A percentile compares a stretch with the other conserved stretches of the same genome.
Conservation (phyloP, 2,797 vertebrate species). For the Tragopan temminckii region DNA sequence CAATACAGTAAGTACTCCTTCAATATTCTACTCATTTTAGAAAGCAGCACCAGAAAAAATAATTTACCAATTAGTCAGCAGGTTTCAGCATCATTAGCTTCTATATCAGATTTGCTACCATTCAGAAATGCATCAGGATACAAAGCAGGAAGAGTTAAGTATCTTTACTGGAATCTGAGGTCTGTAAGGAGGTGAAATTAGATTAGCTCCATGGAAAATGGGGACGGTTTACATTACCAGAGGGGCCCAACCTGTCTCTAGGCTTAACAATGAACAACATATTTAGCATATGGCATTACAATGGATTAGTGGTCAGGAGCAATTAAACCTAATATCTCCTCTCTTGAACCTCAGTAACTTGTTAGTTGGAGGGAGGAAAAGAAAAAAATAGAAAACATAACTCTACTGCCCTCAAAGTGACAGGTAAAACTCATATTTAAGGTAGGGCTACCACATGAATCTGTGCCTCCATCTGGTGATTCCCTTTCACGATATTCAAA, state of each 20-base stretch:
- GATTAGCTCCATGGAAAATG: conserved; percentile 79
- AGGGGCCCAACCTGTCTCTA: conserved; percentile 81
- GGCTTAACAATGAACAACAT: conserved; percentile 79
- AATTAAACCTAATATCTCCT: conserved; percentile 83
- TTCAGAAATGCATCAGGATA: conserved; percentile 81
- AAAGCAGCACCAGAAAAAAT: conserved; percentile 70
- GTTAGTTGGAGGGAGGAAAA: conserved; percentile 73
- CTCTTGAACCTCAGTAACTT: conserved; percentile 81
- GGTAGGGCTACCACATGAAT: conserved; percentile 93
- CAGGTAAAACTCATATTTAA: conserved; percentile 87
- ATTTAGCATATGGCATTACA: conserved; percentile 82
- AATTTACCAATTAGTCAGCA: conserved; percentile 80
- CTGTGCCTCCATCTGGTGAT: conserved; percentile 94
- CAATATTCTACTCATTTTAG: conserved; percentile 55
- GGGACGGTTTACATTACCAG: conserved; percentile 77
- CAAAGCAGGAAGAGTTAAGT: conserved; percentile 79
- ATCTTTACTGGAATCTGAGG: conserved; percentile 79
- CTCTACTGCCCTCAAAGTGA: conserved; percentile 76
- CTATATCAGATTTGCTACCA: conserved; percentile 80
- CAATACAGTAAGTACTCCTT: conserved; percentile 55
- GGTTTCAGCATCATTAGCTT: conserved; percentile 80
- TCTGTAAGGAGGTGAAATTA: conserved; percentile 79
- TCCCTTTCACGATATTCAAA: conserved; percentile 89
- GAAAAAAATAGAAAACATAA: background rate
- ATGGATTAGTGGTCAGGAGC: conserved; percentile 80